Conservation (phyloP, 2,888 invertebrate genomes). For the Zygaena filipendulae region DNA sequence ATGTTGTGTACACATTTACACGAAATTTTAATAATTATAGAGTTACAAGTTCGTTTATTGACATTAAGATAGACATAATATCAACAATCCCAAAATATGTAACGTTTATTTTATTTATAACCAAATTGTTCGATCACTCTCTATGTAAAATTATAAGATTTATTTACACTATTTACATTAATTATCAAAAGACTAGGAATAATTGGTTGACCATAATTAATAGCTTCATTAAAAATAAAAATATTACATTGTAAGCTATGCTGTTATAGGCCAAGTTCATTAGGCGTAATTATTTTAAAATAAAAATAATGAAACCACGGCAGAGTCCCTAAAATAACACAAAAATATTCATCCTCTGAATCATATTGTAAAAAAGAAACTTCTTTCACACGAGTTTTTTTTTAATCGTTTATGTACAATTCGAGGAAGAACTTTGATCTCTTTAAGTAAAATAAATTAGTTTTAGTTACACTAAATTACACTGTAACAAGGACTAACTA, state of each 20-base stretch:
- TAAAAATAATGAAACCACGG: too few relatives aligned
- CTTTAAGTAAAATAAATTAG: constrained; percentile 21
- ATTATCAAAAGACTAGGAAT: constrained; percentile 50
- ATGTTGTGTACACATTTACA: constrained; percentile 41
- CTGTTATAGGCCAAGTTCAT: too few relatives aligned
- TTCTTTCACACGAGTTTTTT: too few relatives aligned
- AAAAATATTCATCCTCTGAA: too few relatives aligned
- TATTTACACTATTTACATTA: constrained; percentile 51
- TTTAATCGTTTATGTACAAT: constrained; percentile 17
- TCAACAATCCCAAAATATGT: constrained; percentile 56
- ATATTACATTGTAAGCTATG: too few relatives aligned
- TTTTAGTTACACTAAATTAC: constrained; percentile 36
- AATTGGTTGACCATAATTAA: constrained; percentile 30
- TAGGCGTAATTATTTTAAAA: too few relatives aligned
- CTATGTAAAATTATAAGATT: too few relatives aligned
- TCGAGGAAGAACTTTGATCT: constrained; percentile 50
- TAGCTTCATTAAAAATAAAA: too few relatives aligned
- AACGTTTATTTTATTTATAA: too few relatives aligned
- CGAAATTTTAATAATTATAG: constrained; percentile 64
- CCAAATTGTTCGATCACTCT: too few relatives aligned
- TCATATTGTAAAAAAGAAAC: too few relatives aligned
- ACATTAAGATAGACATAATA: constrained; percentile 59
- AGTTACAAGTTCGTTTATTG: constrained; percentile 62
- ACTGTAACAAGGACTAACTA: constrained; percentile 35
- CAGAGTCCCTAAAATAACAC: too few relatives aligned